Base-by-base conservation (phyloP, 2,797 vertebrate species). In the Sebastolobus altivelis region DNA sequence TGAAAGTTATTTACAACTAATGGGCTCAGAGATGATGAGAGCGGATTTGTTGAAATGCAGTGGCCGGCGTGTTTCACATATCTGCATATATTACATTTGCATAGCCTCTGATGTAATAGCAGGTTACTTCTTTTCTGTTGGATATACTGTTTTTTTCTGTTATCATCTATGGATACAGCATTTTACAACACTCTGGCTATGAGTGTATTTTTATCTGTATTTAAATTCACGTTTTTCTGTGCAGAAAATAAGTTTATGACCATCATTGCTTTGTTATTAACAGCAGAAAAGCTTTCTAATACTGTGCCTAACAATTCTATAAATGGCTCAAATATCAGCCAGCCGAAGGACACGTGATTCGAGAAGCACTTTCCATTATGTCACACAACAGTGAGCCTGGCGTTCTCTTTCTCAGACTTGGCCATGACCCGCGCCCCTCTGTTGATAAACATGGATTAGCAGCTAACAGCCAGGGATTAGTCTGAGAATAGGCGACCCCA, bases 391-490 rank as follows among this genome's bases (percentile, higher is more conserved):
- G 56, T 55, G 27, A 76, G 65, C 69, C 68, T n/a, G 63, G 37
- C 33, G 31, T 35, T 75, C 58, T 80, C 75, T 76, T 80, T 70
- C 40, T 69, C 77, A 27, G 60, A 65, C 70, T 72, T 76, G 78
- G 61, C 79, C 69, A n/a, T 31, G n/a, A 82, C 80, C 73, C 5
- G n/a, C 37, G 59, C 38, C 14, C 73, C 67, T 76, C 37, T 69
- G 86, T 87, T 87, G 86, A 93, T 93, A 81, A 90, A 93, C 81
- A 76, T 70, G 89, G 91, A 93, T 95, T 94, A 93, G 90, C 76
- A n/a, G 63, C 91, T 89, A 93, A 92, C 85, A 89, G 83, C 72
- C 69, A 16, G 74, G 88, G 91, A 91, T 94, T 94, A 92, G 84
- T 62, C 1, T 1, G 73, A 88, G 85, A 90, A 90, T 81, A 77